Percentiles rank a stretch among this genome's conserved stretches.
Conservation (phyloP, 2,797 vertebrate species). For the Sylvilagus floridanus region DNA sequence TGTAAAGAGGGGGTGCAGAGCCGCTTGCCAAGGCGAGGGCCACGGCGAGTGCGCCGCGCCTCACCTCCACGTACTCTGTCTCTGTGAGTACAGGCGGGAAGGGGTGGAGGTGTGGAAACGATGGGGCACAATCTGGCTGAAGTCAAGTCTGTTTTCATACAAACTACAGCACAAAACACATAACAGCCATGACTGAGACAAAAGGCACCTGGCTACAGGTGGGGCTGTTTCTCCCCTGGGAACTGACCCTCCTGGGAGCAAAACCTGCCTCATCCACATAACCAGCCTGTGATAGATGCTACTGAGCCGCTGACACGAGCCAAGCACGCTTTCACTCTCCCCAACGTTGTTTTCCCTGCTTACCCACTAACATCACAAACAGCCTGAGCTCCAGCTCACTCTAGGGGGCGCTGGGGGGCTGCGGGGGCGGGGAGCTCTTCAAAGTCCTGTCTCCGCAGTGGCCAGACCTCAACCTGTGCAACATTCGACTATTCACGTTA, state of each 20-base stretch:
- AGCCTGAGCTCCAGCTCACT: slow-evolving; percentile 59
- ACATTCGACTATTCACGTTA: background rate
- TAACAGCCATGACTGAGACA: slow-evolving; percentile 18
- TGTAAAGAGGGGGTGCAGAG: background rate
- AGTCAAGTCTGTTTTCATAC: slow-evolving; percentile 7
- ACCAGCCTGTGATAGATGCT: background rate
- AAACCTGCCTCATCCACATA: background rate
- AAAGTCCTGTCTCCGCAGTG: background rate
- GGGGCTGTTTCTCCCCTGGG: background rate
- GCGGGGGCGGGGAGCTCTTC: background rate
- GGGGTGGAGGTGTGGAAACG: background rate
- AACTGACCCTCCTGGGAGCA: background rate
- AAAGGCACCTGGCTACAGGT: slow-evolving; percentile 8
- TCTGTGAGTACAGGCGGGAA: background rate
- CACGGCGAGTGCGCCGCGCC: background rate
- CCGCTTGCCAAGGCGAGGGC: background rate
- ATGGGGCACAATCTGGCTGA: background rate
- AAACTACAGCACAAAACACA: background rate
- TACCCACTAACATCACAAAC: slow-evolving; percentile 16
- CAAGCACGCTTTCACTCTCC: background rate
- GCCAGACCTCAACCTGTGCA: background rate
- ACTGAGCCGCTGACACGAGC: background rate
- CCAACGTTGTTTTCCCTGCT: background rate
- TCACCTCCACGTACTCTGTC: background rate
- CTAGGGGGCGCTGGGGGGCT: background rate